Percentiles rank a stretch among this genome's conserved stretches.
Evolutionary conservation across 2,888 invertebrate species (phyloP).

Genomic region (Dolichopus griseipennis): DNA sequence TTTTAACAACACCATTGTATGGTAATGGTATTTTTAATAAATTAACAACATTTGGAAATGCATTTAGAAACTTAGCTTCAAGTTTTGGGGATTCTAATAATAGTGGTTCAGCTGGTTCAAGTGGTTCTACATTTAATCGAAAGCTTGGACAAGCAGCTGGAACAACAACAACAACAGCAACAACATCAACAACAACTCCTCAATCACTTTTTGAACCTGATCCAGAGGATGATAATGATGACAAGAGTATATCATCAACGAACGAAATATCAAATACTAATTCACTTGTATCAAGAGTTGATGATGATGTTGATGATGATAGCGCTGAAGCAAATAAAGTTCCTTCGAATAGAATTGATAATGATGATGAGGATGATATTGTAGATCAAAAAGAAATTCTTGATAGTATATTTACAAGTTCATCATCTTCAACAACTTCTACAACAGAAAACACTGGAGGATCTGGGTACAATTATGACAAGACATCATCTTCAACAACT

Average conservation of each 20-base stretch:
- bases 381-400: neutral
- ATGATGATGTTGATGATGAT: neutral
- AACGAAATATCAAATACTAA: neutral
- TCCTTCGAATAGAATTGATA: neutral
- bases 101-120: neutral
- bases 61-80: neutral
- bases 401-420: neutral
- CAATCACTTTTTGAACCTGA: neutral
- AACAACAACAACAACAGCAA: neutral
- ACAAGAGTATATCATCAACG: neutral
- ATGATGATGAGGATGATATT: neutral
- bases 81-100: neutral
- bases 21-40: constrained; percentile 3
- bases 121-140: neutral
- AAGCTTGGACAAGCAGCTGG: neutral
- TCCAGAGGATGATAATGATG: neutral
- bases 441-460: neutral
- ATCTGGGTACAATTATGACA: neutral
- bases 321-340: neutral
- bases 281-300: neutral
- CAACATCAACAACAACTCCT: neutral
- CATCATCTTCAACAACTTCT: neutral
- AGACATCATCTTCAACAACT: neutral
- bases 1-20: neutral
- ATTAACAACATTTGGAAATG: neutral